Percentiles rank a stretch among this genome's conserved stretches.
Conservation (phyloP, 2,113 vertebrate species). For the Gadus macrocephalus region DNA sequence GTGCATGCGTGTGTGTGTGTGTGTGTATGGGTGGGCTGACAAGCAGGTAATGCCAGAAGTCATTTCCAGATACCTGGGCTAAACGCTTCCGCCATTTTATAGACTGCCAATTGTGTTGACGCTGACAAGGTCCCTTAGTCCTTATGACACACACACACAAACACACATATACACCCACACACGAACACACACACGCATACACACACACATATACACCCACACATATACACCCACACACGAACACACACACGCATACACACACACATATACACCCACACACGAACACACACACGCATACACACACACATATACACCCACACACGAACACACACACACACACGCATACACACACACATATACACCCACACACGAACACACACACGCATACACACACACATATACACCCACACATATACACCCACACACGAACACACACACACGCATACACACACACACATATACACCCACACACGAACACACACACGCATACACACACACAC, state of each 20-base stretch:
- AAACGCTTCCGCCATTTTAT: constrained; percentile 49
- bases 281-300: constrained; percentile 4
- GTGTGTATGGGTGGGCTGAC: constrained; percentile 27
- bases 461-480: too few species aligned
- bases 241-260: too few species aligned
- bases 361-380: too few species aligned
- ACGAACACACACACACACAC: too few species aligned
- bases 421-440: not conserved
- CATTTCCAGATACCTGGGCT: constrained; percentile 54
- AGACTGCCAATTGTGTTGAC: constrained; percentile 55
- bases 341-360: too few species aligned
- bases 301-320: too few species aligned
- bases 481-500: constrained; percentile 17
- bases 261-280: too few species aligned
- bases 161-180: constrained; percentile 21
- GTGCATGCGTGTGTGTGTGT: constrained; percentile 5
- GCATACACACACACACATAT: not conserved
- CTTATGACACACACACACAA: constrained; percentile 23
- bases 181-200: not conserved
- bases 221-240: too few species aligned
- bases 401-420: constrained; percentile 23
- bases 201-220: not conserved
- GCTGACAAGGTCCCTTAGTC: constrained; percentile 57
- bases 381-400: constrained; percentile 13
- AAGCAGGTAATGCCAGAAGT: constrained; percentile 50